Conservation (phyloP, 2,113 vertebrate genomes). For the Polyodon spathula region DNA sequence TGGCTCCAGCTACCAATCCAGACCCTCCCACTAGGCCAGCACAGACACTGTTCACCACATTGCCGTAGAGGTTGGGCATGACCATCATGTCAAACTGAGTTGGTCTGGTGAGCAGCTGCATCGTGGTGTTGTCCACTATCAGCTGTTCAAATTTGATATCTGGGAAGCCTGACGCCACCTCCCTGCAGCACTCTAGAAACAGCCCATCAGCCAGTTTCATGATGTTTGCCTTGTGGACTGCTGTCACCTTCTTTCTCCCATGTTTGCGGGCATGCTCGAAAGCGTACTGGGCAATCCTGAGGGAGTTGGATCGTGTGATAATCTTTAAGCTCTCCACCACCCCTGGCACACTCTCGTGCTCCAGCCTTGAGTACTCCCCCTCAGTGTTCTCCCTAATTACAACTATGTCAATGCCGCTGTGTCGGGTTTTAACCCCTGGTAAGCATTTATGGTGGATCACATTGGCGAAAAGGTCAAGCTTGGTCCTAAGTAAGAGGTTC, state of each 20-base stretch:
- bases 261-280: slow-evolving; percentile 5
- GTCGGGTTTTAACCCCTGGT: background rate
- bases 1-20: background rate
- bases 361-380: background rate
- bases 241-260: background rate
- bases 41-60: slow-evolving; percentile 1
- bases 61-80: slow-evolving; percentile 2
- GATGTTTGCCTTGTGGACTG: slow-evolving; percentile 15
- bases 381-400: slow-evolving; percentile 1
- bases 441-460: background rate
- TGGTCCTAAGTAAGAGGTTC: background rate
- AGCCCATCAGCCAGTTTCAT: slow-evolving; percentile 5
- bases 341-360: slow-evolving; percentile 11
- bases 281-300: slow-evolving; percentile 5
- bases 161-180: background rate
- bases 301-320: background rate
- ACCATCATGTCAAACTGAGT: background rate
- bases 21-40: background rate
- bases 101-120: background rate
- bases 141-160: background rate
- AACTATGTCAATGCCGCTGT: background rate
- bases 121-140: slow-evolving; percentile 8
- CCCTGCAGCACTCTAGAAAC: background rate
- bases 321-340: slow-evolving; percentile 15
- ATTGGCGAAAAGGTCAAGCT: slow-evolving; percentile 2